A percentile compares a stretch with the other conserved stretches of the same genome.
These are phyloP conservation scores for Sander lucioperca DNA, from an alignment of 2,113 vertebrate genomes.

Conservation along the genomic window DNA sequence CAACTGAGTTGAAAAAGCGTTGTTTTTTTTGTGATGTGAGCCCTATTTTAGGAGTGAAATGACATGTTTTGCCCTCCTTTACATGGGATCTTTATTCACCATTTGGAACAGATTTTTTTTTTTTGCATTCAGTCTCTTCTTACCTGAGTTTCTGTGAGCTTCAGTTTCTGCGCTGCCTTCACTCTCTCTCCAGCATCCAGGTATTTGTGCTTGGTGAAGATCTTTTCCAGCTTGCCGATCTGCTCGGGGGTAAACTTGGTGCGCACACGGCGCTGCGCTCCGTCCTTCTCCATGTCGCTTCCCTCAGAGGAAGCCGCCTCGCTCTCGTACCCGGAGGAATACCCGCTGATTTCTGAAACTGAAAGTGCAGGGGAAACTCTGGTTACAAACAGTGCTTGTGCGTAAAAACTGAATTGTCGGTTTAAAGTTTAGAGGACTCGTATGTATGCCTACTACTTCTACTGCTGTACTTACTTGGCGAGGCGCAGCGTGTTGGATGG, in stretches of 20 bases:
- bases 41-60: too few relatives aligned
- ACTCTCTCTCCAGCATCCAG: conserved; percentile 83
- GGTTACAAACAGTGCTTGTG: not conserved
- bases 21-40: too few relatives aligned
- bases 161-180: conserved; percentile 83
- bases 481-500: conserved; percentile 53
- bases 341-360: conserved; percentile 80
- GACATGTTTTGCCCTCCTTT: too few relatives aligned
- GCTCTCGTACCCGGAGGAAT: conserved; percentile 84
- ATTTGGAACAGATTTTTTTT: not conserved
- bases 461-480: conserved; percentile 76
- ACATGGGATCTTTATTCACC: too few relatives aligned
- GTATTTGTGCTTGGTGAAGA: conserved; percentile 87
- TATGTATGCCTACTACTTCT: too few relatives aligned
- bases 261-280: conserved; percentile 76
- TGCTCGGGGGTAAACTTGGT: conserved; percentile 88
- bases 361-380: not conserved
- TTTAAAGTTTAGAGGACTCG: not conserved
- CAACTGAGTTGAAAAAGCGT: too few relatives aligned
- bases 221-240: conserved; percentile 85
- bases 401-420: accelerated
- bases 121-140: not conserved
- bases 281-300: conserved; percentile 32
- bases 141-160: conserved; percentile 89
- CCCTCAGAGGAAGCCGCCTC: conserved; percentile 70